A percentile compares a stretch with the other conserved stretches of the same genome.
These are phyloP conservation scores for Aricia agestis DNA, from an alignment of 1,140 invertebrate species.

Conservation along the genomic window DNA sequence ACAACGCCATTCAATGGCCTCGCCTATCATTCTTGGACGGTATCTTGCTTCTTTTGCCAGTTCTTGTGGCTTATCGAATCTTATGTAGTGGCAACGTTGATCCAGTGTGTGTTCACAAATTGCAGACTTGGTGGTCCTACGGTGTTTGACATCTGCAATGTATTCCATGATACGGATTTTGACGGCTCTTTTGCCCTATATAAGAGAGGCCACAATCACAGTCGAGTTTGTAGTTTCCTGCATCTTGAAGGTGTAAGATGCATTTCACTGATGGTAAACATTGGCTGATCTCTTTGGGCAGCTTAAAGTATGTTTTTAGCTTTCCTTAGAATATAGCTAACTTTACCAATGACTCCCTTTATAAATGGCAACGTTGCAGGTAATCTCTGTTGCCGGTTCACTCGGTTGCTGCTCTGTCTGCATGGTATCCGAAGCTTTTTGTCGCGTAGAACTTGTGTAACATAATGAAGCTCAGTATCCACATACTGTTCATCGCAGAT, in stretches of 20 bases:
- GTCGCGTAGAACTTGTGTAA: no score
- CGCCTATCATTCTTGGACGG: no score
- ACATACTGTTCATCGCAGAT: background rate
- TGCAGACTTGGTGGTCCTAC: background rate
- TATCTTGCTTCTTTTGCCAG: background rate
- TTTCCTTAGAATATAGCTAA: constrained; percentile 5
- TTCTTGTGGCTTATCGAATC: background rate
- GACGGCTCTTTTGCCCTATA: background rate
- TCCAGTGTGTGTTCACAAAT: background rate
- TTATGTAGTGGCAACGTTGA: background rate
- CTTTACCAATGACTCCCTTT: background rate
- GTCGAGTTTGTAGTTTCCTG: background rate
- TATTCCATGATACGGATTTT: background rate
- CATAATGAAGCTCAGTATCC: background rate
- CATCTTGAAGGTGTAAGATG: background rate
- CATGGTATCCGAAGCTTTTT: no score
- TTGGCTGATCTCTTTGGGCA: background rate
- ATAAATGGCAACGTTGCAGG: no score
- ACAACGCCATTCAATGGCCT: no score
- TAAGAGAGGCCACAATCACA: background rate
- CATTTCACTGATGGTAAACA: background rate
- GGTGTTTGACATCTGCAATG: background rate
- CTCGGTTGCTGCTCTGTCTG: no score
- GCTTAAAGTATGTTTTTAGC: no score
- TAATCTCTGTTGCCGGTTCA: no score